These are phyloP conservation scores for Drosophila bifasciata DNA, from an alignment of 1,140 invertebrate genomes.

Conservation along the genomic window DNA sequence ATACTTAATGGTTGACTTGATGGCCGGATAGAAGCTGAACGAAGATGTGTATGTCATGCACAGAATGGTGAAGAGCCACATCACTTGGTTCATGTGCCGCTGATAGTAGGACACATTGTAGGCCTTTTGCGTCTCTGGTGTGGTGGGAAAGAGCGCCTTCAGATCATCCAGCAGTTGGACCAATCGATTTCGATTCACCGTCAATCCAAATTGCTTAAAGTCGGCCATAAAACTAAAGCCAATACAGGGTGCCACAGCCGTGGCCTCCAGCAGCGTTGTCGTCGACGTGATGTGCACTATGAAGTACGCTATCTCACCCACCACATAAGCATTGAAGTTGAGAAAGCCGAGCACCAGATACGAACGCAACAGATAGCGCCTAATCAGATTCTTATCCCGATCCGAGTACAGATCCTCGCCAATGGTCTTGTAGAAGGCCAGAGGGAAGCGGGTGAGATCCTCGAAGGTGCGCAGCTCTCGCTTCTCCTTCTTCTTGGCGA, in stretches of 20 bases:
- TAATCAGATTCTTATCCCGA: slow-evolving; percentile 51
- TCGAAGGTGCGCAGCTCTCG: slow-evolving; percentile 51
- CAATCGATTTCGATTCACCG: slow-evolving; percentile 46
- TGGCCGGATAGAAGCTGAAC: slow-evolving; percentile 73
- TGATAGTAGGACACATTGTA: slow-evolving; percentile 64
- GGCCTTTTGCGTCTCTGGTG: slow-evolving; percentile 23
- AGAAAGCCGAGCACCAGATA: slow-evolving; percentile 64
- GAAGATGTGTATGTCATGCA: slow-evolving; percentile 74
- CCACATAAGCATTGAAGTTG: slow-evolving; percentile 71
- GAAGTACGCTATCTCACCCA: slow-evolving; percentile 69
- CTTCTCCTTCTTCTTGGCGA: slow-evolving; percentile 34
- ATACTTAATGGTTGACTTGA: slow-evolving; percentile 66
- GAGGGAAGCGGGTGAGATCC: slow-evolving; percentile 62
- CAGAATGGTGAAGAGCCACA: slow-evolving; percentile 65
- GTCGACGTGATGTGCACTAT: slow-evolving; percentile 70
- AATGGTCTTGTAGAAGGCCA: slow-evolving; percentile 72
- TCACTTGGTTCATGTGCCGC: slow-evolving; percentile 63
- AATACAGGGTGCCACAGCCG: slow-evolving; percentile 69
- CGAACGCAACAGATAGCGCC: slow-evolving; percentile 50
- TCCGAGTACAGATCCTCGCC: slow-evolving; percentile 70
- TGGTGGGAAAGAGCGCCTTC: slow-evolving; percentile 54
- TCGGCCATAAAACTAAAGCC: slow-evolving; percentile 76
- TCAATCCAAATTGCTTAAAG: slow-evolving; percentile 68
- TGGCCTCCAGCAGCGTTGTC: slow-evolving; percentile 65
- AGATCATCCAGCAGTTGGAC: slow-evolving; percentile 60